Evolutionary conservation across 2,113 vertebrate species (phyloP), one percentile per base, ranked within the genome.

Genomic region (Epinephelus fuscoguttatus): DNA sequence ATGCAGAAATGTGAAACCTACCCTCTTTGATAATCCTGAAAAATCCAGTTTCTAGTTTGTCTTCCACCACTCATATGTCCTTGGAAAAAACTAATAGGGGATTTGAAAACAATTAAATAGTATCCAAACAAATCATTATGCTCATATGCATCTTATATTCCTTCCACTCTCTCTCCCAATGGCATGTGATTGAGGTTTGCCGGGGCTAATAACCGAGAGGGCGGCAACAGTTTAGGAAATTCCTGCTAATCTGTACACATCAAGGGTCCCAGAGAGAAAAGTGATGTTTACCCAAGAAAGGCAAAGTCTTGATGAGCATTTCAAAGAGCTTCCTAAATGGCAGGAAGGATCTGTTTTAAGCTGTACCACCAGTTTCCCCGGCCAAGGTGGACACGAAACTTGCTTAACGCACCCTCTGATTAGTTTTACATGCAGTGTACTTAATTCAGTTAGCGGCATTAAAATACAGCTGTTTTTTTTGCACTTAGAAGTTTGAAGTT

Each of bases 231-330:
- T 71, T 60, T 1, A 90, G 90, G 87, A 91, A 92, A 84, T 94
- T 93, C 91, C 91, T 88, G 76, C 77, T 91, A 87, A 93, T 94
- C 89, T 81, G 70, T 21, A 19, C 11, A 27, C 74, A 91, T 93
- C 88, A 85, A 70, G 57, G 68, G 76, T 15, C 47, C 78, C 70
- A 75, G 5, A 87, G 83, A 78, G 40, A 25, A 37, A 37, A 76
- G 40, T n/a, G 21, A 42, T 91, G 88, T 93, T 93, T 93, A 88
- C 69, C 53, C 78, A 77, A 77, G 79, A 75, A 30, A 60, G 80
- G 70, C 70, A 19, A 70, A 78, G 2, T 84, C 87, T 83, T 92
- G 85, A 93, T 90, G 81, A 88, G 64, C 47, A 56, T 84, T 91
- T 89, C 74, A 91, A 90, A 89, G 77, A 21, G 75, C 61, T 89